Evolutionary conservation across 2,797 vertebrate genomes (phyloP).

Genomic region (Pristis pectinata): DNA sequence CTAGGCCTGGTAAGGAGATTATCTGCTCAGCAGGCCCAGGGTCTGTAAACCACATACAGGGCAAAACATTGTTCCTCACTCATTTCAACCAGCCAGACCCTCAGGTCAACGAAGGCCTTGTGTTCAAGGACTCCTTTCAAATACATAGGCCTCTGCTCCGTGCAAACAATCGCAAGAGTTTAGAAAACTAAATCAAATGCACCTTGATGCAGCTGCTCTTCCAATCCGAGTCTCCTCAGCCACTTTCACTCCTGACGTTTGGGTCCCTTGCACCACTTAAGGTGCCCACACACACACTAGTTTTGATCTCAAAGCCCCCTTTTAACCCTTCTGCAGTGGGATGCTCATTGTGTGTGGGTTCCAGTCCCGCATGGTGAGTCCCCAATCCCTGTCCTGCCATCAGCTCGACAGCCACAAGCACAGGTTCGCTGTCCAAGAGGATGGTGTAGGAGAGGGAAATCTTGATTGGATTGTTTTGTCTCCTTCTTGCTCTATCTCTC

Average conservation of each 20-base stretch:
- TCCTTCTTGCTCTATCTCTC: neutral
- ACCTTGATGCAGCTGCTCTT: neutral
- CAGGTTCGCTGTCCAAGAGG: neutral
- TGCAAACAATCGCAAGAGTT: neutral
- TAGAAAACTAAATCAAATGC: neutral
- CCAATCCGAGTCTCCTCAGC: neutral
- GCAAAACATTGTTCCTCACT: neutral
- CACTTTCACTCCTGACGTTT: neutral
- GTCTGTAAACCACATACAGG: neutral
- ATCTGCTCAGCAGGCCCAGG: neutral
- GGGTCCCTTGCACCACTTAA: neutral
- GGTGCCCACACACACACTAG: neutral
- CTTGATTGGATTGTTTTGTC: neutral
- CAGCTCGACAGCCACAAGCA: neutral
- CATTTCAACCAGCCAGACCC: neutral
- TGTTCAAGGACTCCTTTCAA: neutral
- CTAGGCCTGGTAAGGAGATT: constrained; percentile 3
- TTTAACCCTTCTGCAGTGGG: neutral
- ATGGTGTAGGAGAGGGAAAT: neutral
- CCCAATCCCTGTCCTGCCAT: neutral
- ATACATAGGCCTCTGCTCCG: neutral
- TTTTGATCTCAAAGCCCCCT: neutral
- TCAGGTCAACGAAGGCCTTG: neutral
- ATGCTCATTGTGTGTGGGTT: neutral
- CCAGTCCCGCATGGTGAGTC: neutral